These are phyloP conservation scores for Myotis planiceps DNA, from an alignment of 2,797 vertebrate species.

Conservation along the genomic window DNA sequence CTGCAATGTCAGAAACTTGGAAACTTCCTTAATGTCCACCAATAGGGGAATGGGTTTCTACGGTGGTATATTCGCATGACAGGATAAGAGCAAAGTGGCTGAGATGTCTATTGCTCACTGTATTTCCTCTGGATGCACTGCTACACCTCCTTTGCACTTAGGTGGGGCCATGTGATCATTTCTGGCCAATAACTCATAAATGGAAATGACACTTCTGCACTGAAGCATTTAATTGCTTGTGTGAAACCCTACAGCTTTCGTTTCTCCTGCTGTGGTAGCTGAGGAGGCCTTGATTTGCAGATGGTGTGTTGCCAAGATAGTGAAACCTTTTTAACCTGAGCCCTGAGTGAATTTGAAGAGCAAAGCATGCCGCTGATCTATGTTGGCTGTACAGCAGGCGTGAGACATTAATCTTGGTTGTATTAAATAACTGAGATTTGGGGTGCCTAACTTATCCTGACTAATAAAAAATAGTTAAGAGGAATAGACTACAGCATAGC, in stretches of 20 bases:
- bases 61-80: not conserved
- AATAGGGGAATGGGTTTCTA: not conserved
- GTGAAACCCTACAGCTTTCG: not conserved
- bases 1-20: not conserved
- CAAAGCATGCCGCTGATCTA: not conserved
- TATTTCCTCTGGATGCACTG: not conserved
- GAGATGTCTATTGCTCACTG: not conserved
- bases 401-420: not conserved
- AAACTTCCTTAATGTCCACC: not conserved
- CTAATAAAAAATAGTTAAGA: conserved; percentile 5
- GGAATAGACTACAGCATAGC: not conserved
- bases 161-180: not conserved
- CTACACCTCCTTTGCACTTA: not conserved
- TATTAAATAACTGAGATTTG: not conserved
- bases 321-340: not conserved
- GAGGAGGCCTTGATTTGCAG: not conserved
- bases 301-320: not conserved
- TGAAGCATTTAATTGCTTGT: conserved; percentile 21
- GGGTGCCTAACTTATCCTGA: not conserved
- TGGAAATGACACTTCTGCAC: not conserved
- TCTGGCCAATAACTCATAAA: not conserved
- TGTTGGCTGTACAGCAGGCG: not conserved
- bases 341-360: not conserved
- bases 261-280: not conserved
- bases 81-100: not conserved